These are phyloP conservation scores for Choloepus hoffmanni DNA, from an alignment of 2,113 vertebrate species.

Conservation along the genomic window DNA sequence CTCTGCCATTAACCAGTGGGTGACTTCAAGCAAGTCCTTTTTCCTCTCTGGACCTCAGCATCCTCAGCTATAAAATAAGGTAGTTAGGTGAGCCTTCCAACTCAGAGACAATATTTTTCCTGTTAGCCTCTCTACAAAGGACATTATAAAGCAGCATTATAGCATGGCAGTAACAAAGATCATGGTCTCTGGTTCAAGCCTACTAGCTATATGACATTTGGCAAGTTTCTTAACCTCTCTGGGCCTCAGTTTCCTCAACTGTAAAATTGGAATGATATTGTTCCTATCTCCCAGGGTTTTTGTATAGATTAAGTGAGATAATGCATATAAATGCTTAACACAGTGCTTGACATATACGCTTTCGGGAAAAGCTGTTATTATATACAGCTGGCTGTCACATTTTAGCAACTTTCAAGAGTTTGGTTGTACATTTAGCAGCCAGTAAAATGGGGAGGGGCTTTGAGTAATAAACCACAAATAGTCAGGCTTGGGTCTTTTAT, in stretches of 20 bases:
- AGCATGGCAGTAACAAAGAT: background rate
- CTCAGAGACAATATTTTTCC: background rate
- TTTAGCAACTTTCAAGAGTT: conserved; percentile 23
- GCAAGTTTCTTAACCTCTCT: conserved; percentile 28
- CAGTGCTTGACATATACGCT: background rate
- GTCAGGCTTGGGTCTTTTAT: background rate
- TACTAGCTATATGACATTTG: background rate
- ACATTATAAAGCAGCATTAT: background rate
- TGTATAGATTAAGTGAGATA: conserved; percentile 37
- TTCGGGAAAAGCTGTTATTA: conserved; percentile 40
- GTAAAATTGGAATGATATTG: background rate
- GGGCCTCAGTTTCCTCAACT: background rate
- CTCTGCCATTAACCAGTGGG: background rate
- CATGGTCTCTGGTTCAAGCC: background rate
- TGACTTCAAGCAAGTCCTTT: conserved; percentile 19
- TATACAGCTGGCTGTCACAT: background rate
- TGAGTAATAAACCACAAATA: conserved; percentile 20
- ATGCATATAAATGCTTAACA: conserved; percentile 1
- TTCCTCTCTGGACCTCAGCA: background rate
- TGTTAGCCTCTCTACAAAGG: background rate
- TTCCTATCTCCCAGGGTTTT: background rate
- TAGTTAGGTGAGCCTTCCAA: background rate
- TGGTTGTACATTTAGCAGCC: background rate
- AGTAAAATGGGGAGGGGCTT: background rate
- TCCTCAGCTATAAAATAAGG: conserved; percentile 7